These are phyloP conservation scores for Limnephilus rhombicus DNA, from an alignment of 2,888 invertebrate species.

Conservation along the genomic window DNA sequence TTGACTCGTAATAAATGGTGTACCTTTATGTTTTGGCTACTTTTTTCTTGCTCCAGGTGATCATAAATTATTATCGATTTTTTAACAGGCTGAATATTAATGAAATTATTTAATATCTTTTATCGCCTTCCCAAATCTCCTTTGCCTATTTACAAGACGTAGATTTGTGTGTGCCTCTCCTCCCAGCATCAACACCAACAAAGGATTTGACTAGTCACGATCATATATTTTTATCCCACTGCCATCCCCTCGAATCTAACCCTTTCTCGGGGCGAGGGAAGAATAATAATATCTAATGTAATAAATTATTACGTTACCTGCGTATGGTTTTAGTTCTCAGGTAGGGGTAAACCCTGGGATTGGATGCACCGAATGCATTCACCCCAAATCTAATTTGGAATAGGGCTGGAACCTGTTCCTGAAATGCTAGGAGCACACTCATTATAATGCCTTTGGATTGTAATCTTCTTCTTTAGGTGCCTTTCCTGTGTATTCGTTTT, in stretches of 20 bases:
- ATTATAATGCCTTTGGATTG: neutral
- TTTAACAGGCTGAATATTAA: neutral
- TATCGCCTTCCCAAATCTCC: neutral
- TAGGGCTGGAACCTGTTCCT: conserved; percentile 45
- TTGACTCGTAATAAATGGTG: neutral
- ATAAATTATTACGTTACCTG: conserved; percentile 59
- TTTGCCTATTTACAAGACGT: neutral
- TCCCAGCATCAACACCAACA: neutral
- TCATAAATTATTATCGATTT: neutral
- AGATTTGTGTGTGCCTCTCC: neutral
- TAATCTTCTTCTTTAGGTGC: neutral
- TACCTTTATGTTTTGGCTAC: no score
- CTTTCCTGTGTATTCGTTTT: conserved; percentile 14
- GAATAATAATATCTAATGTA: conserved; percentile 36
- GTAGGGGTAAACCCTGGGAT: conserved; percentile 44
- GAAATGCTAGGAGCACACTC: conserved; percentile 32
- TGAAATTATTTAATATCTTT: neutral
- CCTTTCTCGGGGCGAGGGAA: conserved; percentile 7
- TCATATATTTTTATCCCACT: conserved; percentile 25
- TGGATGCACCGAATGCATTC: conserved; percentile 58
- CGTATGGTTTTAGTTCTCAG: conserved; percentile 42
- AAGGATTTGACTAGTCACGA: conserved; percentile 41
- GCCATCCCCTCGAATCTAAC: conserved; percentile 14
- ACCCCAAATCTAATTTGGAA: conserved; percentile 55
- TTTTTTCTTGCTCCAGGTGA: no score